Evolutionary conservation across 2,113 vertebrate genomes (phyloP), one percentile per base, ranked within the genome.

Genomic region (Meriones unguiculatus): DNA sequence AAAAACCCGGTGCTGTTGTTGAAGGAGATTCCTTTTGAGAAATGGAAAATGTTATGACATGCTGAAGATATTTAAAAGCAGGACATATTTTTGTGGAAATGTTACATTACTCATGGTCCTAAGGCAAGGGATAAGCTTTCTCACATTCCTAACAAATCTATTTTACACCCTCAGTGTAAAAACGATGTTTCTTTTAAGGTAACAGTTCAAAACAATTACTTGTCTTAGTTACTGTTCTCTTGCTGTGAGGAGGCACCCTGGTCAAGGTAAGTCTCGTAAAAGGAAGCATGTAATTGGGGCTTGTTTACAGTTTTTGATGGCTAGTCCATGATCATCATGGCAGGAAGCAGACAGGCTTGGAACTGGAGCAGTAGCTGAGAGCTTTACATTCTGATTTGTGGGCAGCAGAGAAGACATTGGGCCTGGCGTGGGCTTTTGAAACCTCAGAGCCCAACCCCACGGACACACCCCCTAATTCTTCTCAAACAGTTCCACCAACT

Each of bases 141-240:
- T 7, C 24, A 54, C 4, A 22, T 7, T 75, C 18, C 41, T 38
- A 86, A 78, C 6, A 91, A 85, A 59, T 52, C 72, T 13, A 46
- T 75, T 90, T 95, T 96, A 72, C 73, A 35, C 28, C n/a, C 18
- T 88, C 18, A 69, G 8, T 76, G 25, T 30, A 52, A 81, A 86
- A 95, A 87, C 77, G 73, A 94, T 92, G 30, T 28, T 32, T 67
- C 46, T 3, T 5, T 82, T 91, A 64, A 73, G 62, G 81, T 6
- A 78, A 65, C 32, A 82, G 62, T 94, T 86, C 41, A 94, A 87
- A 96, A 77, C 77, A 64, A 50, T 80, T 30, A 75, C n/a, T 82
- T 62, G 54, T 82, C 54, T 59, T 82, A 59, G 54, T 38, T 62
- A 25, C 54, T n/a, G 11, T 82, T 28, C 24, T 62, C 38, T 7